Conservation (phyloP, 2,113 vertebrate genomes). For the Prionailurus bengalensis region DNA sequence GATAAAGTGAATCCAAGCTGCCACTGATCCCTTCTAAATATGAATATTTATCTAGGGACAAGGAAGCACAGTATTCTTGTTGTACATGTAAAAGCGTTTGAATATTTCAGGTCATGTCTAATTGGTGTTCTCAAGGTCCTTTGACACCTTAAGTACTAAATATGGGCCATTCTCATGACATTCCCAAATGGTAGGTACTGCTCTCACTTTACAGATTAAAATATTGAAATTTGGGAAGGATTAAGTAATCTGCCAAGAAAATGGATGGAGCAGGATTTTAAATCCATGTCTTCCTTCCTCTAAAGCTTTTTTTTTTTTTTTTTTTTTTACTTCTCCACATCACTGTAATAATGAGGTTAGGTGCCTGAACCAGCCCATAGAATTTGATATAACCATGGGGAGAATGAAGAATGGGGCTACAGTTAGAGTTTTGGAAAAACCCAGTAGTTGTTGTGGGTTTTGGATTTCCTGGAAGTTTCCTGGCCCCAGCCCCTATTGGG, state of each 20-base stretch:
- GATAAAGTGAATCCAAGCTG: slow-evolving; percentile 49
- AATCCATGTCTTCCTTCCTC: background rate
- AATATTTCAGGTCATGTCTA: background rate
- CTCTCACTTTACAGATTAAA: slow-evolving; percentile 3
- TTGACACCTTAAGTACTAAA: background rate
- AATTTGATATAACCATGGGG: background rate
- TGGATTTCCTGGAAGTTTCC: background rate
- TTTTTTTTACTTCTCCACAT: background rate
- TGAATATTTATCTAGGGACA: background rate
- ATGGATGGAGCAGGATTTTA: background rate
- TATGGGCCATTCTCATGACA: background rate
- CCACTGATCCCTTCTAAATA: background rate
- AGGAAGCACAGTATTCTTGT: background rate
- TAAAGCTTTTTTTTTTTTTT: slow-evolving; percentile 36
- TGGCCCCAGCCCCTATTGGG: background rate
- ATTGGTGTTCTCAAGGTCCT: background rate
- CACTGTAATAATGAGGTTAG: background rate
- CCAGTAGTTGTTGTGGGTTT: background rate
- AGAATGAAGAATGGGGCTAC: background rate
- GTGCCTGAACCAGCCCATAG: background rate
- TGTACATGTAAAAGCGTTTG: background rate
- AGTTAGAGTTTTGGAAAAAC: background rate
- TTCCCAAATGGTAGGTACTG: background rate
- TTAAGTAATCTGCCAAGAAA: background rate
- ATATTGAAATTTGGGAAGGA: background rate